Conservation (phyloP, 2,113 vertebrate genomes). For the Apaloderma vittatum region DNA sequence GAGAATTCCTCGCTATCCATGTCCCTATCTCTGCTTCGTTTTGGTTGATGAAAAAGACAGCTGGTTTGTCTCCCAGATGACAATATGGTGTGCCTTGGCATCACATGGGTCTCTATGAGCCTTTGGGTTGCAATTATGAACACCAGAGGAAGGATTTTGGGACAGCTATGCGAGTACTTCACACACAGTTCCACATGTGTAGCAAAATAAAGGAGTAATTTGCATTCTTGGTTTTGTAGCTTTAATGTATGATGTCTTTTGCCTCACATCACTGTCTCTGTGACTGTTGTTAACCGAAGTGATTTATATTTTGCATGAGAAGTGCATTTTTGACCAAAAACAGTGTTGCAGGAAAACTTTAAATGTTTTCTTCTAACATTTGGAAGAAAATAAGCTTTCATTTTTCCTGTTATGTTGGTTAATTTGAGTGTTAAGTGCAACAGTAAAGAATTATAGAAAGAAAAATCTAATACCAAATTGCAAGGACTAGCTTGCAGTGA, state of each 20-base stretch:
- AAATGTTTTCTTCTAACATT: not conserved
- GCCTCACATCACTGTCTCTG: not conserved
- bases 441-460: not conserved
- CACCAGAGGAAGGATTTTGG: not conserved
- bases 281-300: not conserved
- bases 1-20: not conserved
- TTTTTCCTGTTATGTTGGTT: not conserved
- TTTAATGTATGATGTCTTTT: not conserved
- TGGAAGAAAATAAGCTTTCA: not conserved
- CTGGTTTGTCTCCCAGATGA: not conserved
- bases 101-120: not conserved
- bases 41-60: not conserved
- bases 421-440: conserved; percentile 1
- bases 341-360: not conserved
- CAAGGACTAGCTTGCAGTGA: not conserved
- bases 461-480: not conserved
- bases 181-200: not conserved
- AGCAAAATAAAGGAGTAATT: not conserved
- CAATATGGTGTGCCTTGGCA: not conserved
- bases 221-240: not conserved
- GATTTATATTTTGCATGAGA: not conserved
- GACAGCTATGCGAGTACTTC: not conserved
- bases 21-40: not conserved
- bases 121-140: not conserved
- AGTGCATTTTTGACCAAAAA: not conserved